Conservation (phyloP, 2,113 vertebrate species). For the Porphyrio hochstetteri region DNA sequence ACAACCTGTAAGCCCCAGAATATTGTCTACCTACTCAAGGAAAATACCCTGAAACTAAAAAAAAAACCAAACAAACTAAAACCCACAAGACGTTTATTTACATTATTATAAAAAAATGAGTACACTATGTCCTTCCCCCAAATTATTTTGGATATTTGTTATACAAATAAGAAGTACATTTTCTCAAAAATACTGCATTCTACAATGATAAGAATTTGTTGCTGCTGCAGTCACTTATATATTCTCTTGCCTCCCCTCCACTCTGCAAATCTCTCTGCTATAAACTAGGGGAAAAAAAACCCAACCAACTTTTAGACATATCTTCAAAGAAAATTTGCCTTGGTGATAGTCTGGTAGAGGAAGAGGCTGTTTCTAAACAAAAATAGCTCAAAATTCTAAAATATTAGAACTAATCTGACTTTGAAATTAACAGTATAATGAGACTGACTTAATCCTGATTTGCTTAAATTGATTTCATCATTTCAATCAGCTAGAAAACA, state of each 20-base stretch:
- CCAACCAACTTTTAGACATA: background rate
- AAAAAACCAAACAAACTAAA: background rate
- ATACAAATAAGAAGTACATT: background rate
- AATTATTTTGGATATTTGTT: background rate
- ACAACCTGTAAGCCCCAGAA: background rate
- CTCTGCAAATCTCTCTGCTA: background rate
- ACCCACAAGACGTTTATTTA: background rate
- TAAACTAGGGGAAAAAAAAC: background rate
- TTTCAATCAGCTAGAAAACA: background rate
- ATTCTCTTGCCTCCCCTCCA: background rate
- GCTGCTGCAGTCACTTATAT: background rate
- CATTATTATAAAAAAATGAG: background rate
- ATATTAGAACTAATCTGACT: background rate
- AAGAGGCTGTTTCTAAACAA: background rate
- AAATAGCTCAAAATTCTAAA: background rate
- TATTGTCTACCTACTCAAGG: background rate
- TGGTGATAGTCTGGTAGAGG: background rate
- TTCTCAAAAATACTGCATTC: background rate
- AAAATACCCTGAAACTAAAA: rapidly evolving
- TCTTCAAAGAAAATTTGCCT: background rate
- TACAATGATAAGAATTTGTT: background rate
- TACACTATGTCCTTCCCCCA: background rate
- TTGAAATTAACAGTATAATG: background rate
- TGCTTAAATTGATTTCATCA: background rate
- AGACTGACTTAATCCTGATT: background rate